Percentiles rank a stretch among this genome's conserved stretches.
Evolutionary conservation across 2,888 invertebrate species (phyloP).

Genomic region (Zaprionus obscuricornis): DNA sequence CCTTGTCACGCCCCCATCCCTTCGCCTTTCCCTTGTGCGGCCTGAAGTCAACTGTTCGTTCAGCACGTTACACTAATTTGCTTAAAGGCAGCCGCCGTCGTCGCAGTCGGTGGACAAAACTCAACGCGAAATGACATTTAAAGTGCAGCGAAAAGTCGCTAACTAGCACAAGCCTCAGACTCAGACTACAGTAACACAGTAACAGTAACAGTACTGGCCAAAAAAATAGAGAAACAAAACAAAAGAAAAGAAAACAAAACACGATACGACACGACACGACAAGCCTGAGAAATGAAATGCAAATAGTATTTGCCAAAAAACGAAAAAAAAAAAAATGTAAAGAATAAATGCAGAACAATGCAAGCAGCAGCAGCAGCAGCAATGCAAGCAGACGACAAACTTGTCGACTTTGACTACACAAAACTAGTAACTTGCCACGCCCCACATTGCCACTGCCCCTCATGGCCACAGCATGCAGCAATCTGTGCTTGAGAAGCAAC

Average conservation of each 20-base stretch:
- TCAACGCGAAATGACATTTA: conserved; percentile 71
- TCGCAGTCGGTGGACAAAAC: conserved; percentile 50
- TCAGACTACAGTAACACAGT: not conserved
- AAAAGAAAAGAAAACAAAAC: not conserved
- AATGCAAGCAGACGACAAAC: conserved; percentile 17
- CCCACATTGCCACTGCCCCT: too few species aligned
- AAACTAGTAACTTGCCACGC: too few species aligned
- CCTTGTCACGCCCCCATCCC: not conserved
- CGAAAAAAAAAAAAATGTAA: conserved; percentile 25
- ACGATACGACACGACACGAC: conserved; percentile 10
- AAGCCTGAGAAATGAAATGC: conserved; percentile 62
- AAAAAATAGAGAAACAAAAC: not conserved
- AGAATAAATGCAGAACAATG: conserved; percentile 59
- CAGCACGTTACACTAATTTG: conserved; percentile 63
- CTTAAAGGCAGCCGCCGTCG: conserved; percentile 63
- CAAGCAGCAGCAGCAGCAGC: too few species aligned
- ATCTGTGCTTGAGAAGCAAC: not conserved
- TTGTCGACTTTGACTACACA: not conserved
- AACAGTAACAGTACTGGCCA: conserved; percentile 5
- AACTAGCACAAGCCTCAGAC: conserved; percentile 64
- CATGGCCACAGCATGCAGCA: too few species aligned
- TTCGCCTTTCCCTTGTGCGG: conserved; percentile 1
- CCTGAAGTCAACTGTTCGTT: conserved; percentile 6
- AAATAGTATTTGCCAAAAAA: conserved; percentile 65
- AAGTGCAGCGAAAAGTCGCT: conserved; percentile 75